Percentiles rank a stretch among this genome's conserved stretches.
These are phyloP conservation scores for Halcyon badia DNA, from an alignment of 2,797 vertebrate genomes.

Conservation along the genomic window DNA sequence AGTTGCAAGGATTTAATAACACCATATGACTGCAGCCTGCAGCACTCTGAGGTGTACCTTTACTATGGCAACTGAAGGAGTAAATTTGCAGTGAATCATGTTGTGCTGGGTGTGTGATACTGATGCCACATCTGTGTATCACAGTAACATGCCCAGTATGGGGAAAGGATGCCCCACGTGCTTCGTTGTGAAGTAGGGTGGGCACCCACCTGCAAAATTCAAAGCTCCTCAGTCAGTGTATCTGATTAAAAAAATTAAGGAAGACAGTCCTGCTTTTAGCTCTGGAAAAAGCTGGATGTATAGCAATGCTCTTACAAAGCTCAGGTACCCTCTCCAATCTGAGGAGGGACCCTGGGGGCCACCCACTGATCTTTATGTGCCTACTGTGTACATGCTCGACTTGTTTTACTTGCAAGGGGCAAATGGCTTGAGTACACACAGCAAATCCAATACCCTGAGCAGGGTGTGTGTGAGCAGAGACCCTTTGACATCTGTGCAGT, in stretches of 20 bases:
- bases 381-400: not conserved
- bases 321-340: not conserved
- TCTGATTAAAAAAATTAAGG: not conserved
- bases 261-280: not conserved
- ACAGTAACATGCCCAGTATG: accelerated
- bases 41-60: not conserved
- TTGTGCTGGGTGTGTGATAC: not conserved
- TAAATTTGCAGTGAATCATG: not conserved
- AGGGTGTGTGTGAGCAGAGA: not conserved
- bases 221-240: not conserved
- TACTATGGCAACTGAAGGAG: not conserved
- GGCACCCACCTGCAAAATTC: not conserved
- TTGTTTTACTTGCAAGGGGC: not conserved
- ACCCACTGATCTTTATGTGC: accelerated
- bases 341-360: not conserved
- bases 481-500: not conserved
- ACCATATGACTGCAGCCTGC: not conserved
- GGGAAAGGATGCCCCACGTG: not conserved
- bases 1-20: not conserved
- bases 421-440: not conserved
- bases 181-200: not conserved
- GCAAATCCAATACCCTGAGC: not conserved
- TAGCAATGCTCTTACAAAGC: not conserved
- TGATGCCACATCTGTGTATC: accelerated
- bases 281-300: not conserved